A percentile compares a stretch with the other conserved stretches of the same genome.
Conservation (phyloP, 2,797 vertebrate genomes). For the Hephaestus fuliginosus region DNA sequence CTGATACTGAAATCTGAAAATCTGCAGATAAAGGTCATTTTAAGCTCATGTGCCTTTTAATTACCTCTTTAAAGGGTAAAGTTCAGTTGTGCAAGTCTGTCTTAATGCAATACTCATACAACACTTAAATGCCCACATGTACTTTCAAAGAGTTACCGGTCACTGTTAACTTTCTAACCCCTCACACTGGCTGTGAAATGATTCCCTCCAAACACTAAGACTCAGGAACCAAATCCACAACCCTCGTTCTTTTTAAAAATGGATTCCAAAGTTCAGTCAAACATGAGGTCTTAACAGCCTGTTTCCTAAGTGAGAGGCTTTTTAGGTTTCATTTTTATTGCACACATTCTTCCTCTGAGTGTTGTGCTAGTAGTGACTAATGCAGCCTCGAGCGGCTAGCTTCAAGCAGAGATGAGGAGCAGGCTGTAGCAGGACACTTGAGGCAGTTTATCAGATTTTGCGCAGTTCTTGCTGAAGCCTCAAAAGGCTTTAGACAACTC, state of each 20-base stretch:
- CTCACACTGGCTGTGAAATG: neutral
- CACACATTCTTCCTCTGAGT: neutral
- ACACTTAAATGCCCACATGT: neutral
- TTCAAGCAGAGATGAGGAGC: neutral
- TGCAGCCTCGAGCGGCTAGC: neutral
- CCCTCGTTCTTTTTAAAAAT: neutral
- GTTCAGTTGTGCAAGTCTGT: neutral
- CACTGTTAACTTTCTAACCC: neutral
- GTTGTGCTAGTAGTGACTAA: neutral
- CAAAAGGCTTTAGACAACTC: neutral
- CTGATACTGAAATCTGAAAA: neutral
- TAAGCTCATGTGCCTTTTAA: neutral
- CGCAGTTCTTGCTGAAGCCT: neutral
- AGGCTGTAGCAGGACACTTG: neutral
- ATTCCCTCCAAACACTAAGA: neutral
- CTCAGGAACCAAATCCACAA: neutral
- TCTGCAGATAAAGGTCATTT: neutral
- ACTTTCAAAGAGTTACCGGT: neutral
- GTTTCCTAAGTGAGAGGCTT: too few species aligned
- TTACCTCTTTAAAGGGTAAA: neutral
- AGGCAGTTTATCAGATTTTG: neutral
- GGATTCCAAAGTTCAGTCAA: neutral
- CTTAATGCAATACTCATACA: neutral
- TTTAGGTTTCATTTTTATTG: neutral
- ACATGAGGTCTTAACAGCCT: too few species aligned